These are phyloP conservation scores for Acrocera orbiculus DNA, from an alignment of 2,888 invertebrate species.

Conservation along the genomic window DNA sequence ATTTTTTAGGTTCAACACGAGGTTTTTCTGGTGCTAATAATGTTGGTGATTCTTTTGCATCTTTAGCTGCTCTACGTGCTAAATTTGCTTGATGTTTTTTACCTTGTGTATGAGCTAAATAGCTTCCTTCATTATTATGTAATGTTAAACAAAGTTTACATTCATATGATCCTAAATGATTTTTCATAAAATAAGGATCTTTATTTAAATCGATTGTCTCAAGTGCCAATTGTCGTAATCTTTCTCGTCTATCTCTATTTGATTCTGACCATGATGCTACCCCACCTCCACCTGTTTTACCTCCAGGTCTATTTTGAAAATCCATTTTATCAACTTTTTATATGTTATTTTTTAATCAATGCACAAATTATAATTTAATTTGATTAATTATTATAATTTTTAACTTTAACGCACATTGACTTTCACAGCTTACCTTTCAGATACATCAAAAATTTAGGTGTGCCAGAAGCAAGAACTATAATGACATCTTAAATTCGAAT, in stretches of 20 bases:
- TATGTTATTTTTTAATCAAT: too few species aligned
- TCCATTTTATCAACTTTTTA: too few species aligned
- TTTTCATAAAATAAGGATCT: slow-evolving; percentile 99
- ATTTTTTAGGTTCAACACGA: slow-evolving; percentile 94
- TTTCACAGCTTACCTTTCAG: too few species aligned
- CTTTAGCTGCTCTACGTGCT: slow-evolving; percentile 93
- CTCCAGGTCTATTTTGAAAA: slow-evolving; percentile 97
- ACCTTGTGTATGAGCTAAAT: slow-evolving; percentile 97
- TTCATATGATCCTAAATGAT: slow-evolving; percentile 96
- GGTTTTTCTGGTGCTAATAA: slow-evolving; percentile 90
- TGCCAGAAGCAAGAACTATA: too few species aligned
- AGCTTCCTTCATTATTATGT: slow-evolving; percentile 98
- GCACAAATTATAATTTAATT: too few species aligned
- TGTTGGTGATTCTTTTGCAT: slow-evolving; percentile 92
- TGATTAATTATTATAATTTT: too few species aligned
- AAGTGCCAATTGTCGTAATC: slow-evolving; percentile 85
- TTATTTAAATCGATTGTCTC: slow-evolving; percentile 98
- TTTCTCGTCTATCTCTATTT: slow-evolving; percentile 89
- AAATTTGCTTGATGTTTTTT: slow-evolving; percentile 99
- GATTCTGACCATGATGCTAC: slow-evolving; percentile 98
- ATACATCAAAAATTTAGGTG: too few species aligned
- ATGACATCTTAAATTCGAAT: too few species aligned
- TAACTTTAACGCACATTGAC: too few species aligned
- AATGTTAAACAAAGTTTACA: slow-evolving; percentile 96
- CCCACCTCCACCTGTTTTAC: slow-evolving; percentile 98